Evolutionary conservation across 1,140 invertebrate species (phyloP), one percentile per base, ranked within the genome.

Genomic region (Melitaea cinxia): DNA sequence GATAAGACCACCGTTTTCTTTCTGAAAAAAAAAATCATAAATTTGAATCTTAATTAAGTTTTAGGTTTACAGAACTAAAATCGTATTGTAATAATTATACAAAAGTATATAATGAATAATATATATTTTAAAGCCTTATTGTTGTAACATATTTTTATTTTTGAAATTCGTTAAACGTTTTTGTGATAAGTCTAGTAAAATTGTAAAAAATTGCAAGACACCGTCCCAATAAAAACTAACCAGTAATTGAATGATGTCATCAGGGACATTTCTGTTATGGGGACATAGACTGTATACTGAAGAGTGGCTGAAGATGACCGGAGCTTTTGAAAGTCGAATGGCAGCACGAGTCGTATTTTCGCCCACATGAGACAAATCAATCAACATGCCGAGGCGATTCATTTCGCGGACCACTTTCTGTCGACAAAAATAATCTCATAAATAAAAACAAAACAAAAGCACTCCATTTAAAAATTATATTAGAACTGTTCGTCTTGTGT

Each of bases 321-420:
- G 97, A 0, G 97, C 96, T 72, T 92, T 92, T 0, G 95, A 94
- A 7, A 95, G 87, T 6, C 92, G 91, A 73, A 98, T 93, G 1
- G 95, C 95, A 66, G 96, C 95, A 30, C 94, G 83, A 94, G 97
- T 97, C 0, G 96, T 97, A 94, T 97, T 80, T 93, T 94, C 77
- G 93, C 94, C 54, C 12, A 97, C 96, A 88, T 98, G 97, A 4
- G 96, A 96, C 68, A 98, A 92, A 89, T 98, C 97, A 30, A 98
- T 95, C 90, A 98, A 91, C 96, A 98, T 98, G n/a, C 97, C 97
- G 39, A 97, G 92, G 30, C 96, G 93, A 92, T 97, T 97, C 95
- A 96, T 95, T 92, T 97, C 96, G 69, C 93, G 91, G 6, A 96
- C 94, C 72, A 97, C 94, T 83, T 94, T 93, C 96, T 96, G 91